Evolutionary conservation across 1,140 invertebrate genomes (phyloP).

Genomic region (Drosophila setifemur): DNA sequence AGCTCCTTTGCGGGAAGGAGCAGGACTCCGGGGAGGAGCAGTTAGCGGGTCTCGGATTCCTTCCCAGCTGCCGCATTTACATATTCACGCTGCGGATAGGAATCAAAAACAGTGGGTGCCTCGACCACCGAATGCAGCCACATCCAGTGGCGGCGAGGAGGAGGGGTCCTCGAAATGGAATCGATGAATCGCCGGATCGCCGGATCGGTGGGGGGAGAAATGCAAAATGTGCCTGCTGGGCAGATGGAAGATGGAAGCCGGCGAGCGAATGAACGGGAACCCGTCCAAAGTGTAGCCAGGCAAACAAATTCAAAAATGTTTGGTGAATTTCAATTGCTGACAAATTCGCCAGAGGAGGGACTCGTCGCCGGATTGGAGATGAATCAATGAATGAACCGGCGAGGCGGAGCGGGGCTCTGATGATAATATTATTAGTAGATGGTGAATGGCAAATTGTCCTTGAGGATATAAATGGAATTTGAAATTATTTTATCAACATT

Average conservation of each 20-base stretch:
- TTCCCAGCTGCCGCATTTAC: constrained; percentile 58
- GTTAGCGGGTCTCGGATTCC: no score
- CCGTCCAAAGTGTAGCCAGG: constrained; percentile 64
- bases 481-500: constrained; percentile 81
- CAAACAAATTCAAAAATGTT: constrained; percentile 81
- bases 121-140: constrained; percentile 45
- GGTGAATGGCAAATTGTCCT: constrained; percentile 80
- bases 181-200: constrained; percentile 28
- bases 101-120: constrained; percentile 75
- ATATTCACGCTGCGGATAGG: constrained; percentile 79
- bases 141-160: constrained; percentile 21
- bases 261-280: constrained; percentile 23
- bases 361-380: not conserved
- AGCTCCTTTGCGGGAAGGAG: constrained; percentile 27
- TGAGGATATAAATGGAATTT: constrained; percentile 80
- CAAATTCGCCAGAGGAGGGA: constrained; percentile 55
- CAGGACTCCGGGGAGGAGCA: no score
- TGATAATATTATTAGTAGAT: constrained; percentile 76
- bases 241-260: constrained; percentile 39
- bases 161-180: constrained; percentile 5
- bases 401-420: constrained; percentile 18
- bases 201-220: constrained; percentile 26
- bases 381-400: constrained; percentile 28
- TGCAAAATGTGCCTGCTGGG: constrained; percentile 78
- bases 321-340: constrained; percentile 80